Evolutionary conservation across 2,797 vertebrate genomes (phyloP).

Genomic region (Acanthurus leucopareius): DNA sequence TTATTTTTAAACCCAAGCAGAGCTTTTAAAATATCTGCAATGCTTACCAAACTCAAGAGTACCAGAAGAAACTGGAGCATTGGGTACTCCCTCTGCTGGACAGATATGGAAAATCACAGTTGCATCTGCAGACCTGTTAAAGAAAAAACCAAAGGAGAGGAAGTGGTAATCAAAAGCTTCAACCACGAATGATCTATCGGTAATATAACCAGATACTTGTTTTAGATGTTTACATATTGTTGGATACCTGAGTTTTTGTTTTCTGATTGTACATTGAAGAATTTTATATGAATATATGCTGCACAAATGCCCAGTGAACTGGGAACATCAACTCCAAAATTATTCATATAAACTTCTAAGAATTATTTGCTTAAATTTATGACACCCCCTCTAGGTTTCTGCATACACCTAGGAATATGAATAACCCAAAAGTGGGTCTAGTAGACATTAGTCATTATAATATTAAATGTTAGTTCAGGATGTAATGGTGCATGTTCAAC

Average conservation of each 20-base stretch:
- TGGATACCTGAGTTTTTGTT: constrained; percentile 5
- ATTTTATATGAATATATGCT: background rate
- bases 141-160: no score
- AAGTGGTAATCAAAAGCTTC: no score
- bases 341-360: background rate
- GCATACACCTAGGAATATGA: constrained; percentile 20
- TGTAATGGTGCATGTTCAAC: constrained; percentile 30
- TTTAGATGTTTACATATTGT: background rate
- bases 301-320: background rate
- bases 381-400: constrained; percentile 13
- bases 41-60: no score
- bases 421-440: constrained; percentile 7
- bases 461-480: constrained; percentile 41
- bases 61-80: no score
- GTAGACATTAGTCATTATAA: constrained; percentile 24
- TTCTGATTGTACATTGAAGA: background rate
- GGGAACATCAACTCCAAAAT: background rate
- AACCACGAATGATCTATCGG: no score
- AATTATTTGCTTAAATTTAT: constrained; percentile 3
- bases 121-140: no score
- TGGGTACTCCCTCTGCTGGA: no score
- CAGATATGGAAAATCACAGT: no score
- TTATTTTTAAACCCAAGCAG: no score
- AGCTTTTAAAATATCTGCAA: no score
- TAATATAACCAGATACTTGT: no score